Evolutionary conservation across 2,888 invertebrate species (phyloP).

Genomic region (Scaptodrosophila latifasciaeformis): DNA sequence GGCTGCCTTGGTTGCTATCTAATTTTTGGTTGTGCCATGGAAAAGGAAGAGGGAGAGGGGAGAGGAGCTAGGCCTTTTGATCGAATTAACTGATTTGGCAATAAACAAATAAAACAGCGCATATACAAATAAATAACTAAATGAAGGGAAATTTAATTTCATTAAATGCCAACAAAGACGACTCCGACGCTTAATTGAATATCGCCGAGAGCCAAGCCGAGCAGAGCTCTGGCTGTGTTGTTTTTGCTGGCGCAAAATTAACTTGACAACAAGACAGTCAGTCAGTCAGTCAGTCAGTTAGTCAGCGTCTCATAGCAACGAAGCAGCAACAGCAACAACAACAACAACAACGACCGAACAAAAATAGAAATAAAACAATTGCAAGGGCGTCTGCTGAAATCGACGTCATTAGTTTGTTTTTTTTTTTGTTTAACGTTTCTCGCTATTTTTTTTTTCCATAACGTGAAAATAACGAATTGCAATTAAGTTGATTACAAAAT

Average conservation of each 20-base stretch:
- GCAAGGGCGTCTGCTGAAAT: conserved; percentile 12
- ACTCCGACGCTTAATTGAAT: conserved; percentile 50
- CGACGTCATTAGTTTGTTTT: too few species aligned
- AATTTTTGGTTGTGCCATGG: too few species aligned
- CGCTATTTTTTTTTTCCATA: background rate
- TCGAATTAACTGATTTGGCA: conserved; percentile 56
- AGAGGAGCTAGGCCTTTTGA: too few species aligned
- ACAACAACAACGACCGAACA: background rate
- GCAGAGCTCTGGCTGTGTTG: background rate
- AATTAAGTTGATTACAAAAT: conserved; percentile 67
- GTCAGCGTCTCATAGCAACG: too few species aligned
- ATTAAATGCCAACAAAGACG: conserved; percentile 42
- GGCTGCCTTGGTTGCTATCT: background rate
- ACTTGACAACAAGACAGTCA: conserved; percentile 47
- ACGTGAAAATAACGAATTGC: too few species aligned
- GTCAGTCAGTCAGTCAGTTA: too few species aligned
- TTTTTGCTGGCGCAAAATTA: conserved; percentile 31
- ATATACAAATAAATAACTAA: conserved; percentile 53
- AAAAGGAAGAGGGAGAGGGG: too few species aligned
- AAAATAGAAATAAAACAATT: conserved; percentile 16
- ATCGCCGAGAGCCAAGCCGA: conserved; percentile 31
- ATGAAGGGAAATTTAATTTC: conserved; percentile 60
- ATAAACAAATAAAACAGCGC: conserved; percentile 48
- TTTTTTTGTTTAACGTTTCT: too few species aligned
- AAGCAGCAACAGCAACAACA: conserved; percentile 16